These are phyloP conservation scores for Hiodon tergisus DNA, from an alignment of 2,113 vertebrate genomes.

Conservation along the genomic window DNA sequence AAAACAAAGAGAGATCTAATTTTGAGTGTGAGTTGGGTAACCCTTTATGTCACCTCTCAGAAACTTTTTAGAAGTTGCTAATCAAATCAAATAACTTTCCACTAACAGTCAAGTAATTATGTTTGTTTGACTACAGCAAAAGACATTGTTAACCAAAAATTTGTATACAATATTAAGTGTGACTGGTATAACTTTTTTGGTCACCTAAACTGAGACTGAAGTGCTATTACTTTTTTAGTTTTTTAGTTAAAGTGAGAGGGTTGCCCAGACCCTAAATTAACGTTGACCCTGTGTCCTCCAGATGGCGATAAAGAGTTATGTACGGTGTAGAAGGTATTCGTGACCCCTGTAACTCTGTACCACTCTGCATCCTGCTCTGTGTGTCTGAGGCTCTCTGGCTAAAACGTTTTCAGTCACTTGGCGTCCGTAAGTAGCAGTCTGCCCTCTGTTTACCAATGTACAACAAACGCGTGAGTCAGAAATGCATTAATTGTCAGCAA, in stretches of 20 bases:
- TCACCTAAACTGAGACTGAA: too few relatives aligned
- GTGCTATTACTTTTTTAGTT: not conserved
- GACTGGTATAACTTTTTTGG: too few relatives aligned
- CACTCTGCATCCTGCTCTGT: not conserved
- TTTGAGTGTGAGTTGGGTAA: too few relatives aligned
- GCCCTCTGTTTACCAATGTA: conserved; percentile 11
- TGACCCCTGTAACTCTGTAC: not conserved
- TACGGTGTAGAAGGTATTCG: not conserved
- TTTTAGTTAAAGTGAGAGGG: too few relatives aligned
- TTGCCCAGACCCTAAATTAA: not conserved
- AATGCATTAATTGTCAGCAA: not conserved
- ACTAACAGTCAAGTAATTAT: too few relatives aligned
- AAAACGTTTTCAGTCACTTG: conserved; percentile 11
- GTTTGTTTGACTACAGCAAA: too few relatives aligned
- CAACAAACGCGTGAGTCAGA: not conserved
- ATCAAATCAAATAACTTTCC: too few relatives aligned
- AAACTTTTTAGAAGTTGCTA: too few relatives aligned
- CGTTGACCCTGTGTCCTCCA: not conserved
- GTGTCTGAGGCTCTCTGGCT: conserved; percentile 1
- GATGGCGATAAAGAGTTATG: conserved; percentile 12
- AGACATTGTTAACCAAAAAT: too few relatives aligned
- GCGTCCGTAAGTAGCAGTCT: conserved; percentile 11
- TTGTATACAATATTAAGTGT: too few relatives aligned
- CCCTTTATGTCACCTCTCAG: too few relatives aligned
- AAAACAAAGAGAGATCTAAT: too few relatives aligned